These are phyloP conservation scores for Coendou prehensilis DNA, from an alignment of 2,797 vertebrate species.

Conservation along the genomic window DNA sequence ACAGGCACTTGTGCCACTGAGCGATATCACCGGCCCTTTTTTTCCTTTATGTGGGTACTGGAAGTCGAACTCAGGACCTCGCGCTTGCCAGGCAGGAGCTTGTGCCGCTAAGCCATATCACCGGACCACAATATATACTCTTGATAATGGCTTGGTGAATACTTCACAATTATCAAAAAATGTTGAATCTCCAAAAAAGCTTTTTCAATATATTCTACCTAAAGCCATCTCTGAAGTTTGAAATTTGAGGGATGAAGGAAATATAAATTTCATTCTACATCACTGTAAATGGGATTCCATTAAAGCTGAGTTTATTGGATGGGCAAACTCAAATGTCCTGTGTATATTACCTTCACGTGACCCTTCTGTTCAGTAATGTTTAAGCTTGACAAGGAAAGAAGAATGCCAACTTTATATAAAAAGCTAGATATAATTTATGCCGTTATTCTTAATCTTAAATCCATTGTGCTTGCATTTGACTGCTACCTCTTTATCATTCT, in stretches of 20 bases:
- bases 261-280: conserved; percentile 63
- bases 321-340: conserved; percentile 20
- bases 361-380: conserved; percentile 63
- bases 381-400: conserved; percentile 70
- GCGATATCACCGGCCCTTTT: too few relatives aligned
- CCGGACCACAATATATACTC: background rate
- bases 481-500: conserved; percentile 60
- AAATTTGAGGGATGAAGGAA: conserved; percentile 64
- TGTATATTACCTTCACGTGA: conserved; percentile 58
- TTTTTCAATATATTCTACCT: conserved; percentile 50
- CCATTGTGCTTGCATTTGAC: conserved; percentile 56
- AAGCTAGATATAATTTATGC: conserved; percentile 11
- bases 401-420: conserved; percentile 49
- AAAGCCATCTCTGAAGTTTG: conserved; percentile 56
- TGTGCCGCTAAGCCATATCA: too few relatives aligned
- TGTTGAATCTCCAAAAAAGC: background rate
- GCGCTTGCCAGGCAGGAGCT: too few relatives aligned
- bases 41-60: too few relatives aligned
- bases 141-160: conserved; percentile 65
- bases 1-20: too few relatives aligned
- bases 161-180: conserved; percentile 44
- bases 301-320: conserved; percentile 59
- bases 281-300: conserved; percentile 59
- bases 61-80: too few relatives aligned
- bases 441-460: conserved; percentile 35